These are phyloP conservation scores for Macrochelys suwanniensis DNA, from an alignment of 2,797 vertebrate genomes.

Conservation along the genomic window DNA sequence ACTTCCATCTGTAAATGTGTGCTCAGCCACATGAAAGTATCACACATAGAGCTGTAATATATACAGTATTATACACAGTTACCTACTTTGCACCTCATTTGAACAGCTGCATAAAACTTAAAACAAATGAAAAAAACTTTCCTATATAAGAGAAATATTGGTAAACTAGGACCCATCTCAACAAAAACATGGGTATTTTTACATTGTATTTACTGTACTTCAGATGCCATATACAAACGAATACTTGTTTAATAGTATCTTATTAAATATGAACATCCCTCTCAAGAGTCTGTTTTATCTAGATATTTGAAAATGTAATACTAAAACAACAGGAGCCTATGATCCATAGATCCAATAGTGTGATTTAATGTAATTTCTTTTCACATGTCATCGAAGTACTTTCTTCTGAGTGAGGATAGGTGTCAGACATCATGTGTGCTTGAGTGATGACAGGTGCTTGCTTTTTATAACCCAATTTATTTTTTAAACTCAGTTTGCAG, in stretches of 20 bases:
- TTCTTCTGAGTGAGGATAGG: neutral
- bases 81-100: neutral
- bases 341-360: neutral
- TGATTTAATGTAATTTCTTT: neutral
- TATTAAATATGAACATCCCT: neutral
- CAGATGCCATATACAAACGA: rapidly evolving
- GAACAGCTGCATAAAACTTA: neutral
- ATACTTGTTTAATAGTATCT: rapidly evolving
- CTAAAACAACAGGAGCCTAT: neutral
- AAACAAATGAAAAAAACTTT: neutral
- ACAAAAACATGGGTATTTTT: neutral
- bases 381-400: neutral
- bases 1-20: rapidly evolving
- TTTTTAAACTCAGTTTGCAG: conserved; percentile 16
- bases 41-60: rapidly evolving
- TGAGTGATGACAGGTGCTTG: conserved; percentile 23
- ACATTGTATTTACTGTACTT: neutral
- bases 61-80: rapidly evolving
- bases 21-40: rapidly evolving
- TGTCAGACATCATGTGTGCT: neutral
- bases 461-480: conserved; percentile 30
- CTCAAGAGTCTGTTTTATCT: neutral
- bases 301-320: neutral
- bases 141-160: rapidly evolving
- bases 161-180: neutral